Evolutionary conservation across 2,113 vertebrate species (phyloP).

Genomic region (Ciconia boyciana): DNA sequence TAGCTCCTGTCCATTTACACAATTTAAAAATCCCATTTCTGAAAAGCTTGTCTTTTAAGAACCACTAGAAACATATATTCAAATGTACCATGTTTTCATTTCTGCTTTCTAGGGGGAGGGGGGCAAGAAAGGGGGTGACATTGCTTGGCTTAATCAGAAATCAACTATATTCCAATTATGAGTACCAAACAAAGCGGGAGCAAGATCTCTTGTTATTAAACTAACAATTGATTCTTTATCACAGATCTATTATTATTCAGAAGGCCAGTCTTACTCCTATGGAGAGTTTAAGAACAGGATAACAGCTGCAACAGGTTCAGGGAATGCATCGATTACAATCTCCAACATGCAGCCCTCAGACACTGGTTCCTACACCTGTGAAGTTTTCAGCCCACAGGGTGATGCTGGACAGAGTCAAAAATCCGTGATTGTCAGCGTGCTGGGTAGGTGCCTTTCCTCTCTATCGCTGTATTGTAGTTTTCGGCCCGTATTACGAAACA

Average conservation of each 20-base stretch:
- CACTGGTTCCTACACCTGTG: slow-evolving; percentile 80
- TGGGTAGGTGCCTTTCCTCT: slow-evolving; percentile 68
- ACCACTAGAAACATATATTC: background rate
- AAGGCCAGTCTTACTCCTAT: slow-evolving; percentile 23
- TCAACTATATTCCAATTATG: background rate
- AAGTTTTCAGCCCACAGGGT: slow-evolving; percentile 79
- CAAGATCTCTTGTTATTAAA: slow-evolving; percentile 10
- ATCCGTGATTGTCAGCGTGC: slow-evolving; percentile 72
- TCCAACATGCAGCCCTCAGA: slow-evolving; percentile 79
- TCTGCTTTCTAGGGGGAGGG: background rate
- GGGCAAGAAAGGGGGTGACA: background rate
- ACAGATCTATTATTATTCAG: slow-evolving; percentile 75
- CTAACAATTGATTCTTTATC: slow-evolving; percentile 46
- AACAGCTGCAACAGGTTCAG: slow-evolving; percentile 59
- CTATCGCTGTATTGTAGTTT: background rate
- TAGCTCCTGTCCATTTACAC: background rate
- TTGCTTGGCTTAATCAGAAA: background rate
- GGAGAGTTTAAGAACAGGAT: slow-evolving; percentile 73
- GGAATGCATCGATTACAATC: slow-evolving; percentile 82
- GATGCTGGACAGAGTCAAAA: slow-evolving; percentile 67
- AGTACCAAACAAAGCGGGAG: background rate
- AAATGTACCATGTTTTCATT: background rate
- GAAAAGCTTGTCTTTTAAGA: background rate
- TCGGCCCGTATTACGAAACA: background rate
- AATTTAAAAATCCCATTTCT: background rate